Percentiles rank a stretch among this genome's conserved stretches.
Conservation (phyloP, 1,140 invertebrate species). For the Drosophila sp. region DNA sequence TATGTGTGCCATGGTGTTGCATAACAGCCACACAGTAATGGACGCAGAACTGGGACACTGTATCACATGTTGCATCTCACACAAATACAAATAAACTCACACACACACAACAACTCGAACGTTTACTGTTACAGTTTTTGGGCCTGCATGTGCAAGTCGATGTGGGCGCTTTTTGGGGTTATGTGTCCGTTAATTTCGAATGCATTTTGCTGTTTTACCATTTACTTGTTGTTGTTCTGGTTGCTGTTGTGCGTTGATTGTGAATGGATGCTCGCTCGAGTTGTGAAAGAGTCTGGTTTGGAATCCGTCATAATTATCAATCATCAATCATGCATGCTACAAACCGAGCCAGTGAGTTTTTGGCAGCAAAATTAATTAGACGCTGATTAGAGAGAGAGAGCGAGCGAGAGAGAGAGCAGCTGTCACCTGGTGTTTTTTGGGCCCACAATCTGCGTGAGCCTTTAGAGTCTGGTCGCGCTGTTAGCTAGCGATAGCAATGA, state of each 20-base stretch:
- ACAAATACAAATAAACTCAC: slow-evolving; percentile 33
- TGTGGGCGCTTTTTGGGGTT: slow-evolving; percentile 33
- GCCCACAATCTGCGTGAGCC: neutral
- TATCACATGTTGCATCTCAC: slow-evolving; percentile 78
- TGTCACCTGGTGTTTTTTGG: neutral
- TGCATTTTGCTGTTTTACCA: slow-evolving; percentile 33
- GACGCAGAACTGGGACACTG: slow-evolving; percentile 74
- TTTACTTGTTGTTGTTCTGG: slow-evolving; percentile 13
- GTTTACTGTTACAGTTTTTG: slow-evolving; percentile 10
- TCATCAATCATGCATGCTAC: slow-evolving; percentile 60
- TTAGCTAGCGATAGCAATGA: slow-evolving; percentile 15
- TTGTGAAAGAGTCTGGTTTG: neutral
- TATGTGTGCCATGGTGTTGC: slow-evolving; percentile 80
- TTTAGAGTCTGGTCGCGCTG: slow-evolving; percentile 14
- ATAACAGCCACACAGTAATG: slow-evolving; percentile 72
- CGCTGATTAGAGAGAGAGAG: slow-evolving; percentile 52
- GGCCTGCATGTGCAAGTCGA: neutral
- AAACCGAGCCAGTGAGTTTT: slow-evolving; percentile 26
- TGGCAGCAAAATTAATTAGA: slow-evolving; percentile 62
- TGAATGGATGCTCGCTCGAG: neutral
- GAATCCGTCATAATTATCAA: slow-evolving; percentile 38
- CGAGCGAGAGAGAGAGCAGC: neutral
- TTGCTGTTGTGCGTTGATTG: slow-evolving; percentile 8
- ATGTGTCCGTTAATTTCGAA: slow-evolving; percentile 35
- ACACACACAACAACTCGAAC: slow-evolving; percentile 2